phyloP scores from a whole-genome alignment of 1,140 invertebrate genomes.

The Drosophila insularis region DNA sequence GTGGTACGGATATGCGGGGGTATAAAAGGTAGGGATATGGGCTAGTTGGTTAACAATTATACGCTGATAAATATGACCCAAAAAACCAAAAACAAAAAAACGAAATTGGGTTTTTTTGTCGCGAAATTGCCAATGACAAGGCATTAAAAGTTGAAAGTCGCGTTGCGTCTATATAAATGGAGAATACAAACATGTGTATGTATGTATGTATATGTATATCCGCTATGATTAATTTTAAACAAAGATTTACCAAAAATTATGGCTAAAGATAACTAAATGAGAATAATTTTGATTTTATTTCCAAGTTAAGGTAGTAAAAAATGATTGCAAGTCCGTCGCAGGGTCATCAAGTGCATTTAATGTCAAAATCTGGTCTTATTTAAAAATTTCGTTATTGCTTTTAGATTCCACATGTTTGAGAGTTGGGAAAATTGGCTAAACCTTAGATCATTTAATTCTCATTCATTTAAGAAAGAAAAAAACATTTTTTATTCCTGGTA shows the following conservation, averaged over 20 bases:
- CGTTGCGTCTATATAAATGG: background rate
- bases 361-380: too few relatives aligned
- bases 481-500: too few relatives aligned
- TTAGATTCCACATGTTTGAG: too few relatives aligned
- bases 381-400: too few relatives aligned
- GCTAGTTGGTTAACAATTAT: constrained; percentile 4
- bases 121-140: constrained; percentile 5
- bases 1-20: too few relatives aligned
- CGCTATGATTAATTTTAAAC: background rate
- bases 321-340: too few relatives aligned
- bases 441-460: too few relatives aligned
- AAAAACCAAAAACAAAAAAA: background rate
- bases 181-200: too few relatives aligned
- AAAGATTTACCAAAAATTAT: background rate
- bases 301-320: too few relatives aligned
- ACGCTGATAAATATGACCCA: constrained; percentile 4
- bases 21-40: background rate
- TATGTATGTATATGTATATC: background rate
- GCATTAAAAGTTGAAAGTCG: background rate
- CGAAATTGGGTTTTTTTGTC: background rate
- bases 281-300: background rate
- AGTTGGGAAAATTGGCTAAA: too few relatives aligned
- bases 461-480: too few relatives aligned
- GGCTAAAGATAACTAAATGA: background rate
- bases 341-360: too few relatives aligned